These are phyloP conservation scores for Epinephelus lanceolatus DNA, from an alignment of 2,113 vertebrate species.

Conservation along the genomic window DNA sequence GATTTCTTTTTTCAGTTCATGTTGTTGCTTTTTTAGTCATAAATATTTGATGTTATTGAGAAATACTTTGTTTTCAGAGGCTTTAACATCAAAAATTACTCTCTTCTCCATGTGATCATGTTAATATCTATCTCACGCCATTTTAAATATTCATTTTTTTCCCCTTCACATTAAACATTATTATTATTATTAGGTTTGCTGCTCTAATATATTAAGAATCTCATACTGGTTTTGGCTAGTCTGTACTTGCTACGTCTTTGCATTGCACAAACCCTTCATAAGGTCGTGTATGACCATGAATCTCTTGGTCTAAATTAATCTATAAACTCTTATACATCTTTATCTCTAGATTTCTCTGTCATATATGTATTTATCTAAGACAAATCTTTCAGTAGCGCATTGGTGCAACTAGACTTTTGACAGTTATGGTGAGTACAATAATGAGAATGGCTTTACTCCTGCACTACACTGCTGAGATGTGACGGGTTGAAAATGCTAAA, in stretches of 20 bases:
- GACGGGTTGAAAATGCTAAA: conserved; percentile 17
- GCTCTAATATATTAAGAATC: conserved; percentile 25
- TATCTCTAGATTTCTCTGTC: conserved; percentile 42
- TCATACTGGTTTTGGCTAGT: conserved; percentile 49
- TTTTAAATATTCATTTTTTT: conserved; percentile 3
- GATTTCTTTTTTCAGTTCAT: neutral
- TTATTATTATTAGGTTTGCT: conserved; percentile 7
- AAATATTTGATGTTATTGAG: neutral
- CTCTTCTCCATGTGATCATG: neutral
- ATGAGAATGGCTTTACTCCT: conserved; percentile 49
- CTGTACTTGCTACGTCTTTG: conserved; percentile 25
- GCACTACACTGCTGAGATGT: conserved; percentile 58
- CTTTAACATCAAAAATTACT: conserved; percentile 19
- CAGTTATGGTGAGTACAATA: conserved; percentile 2
- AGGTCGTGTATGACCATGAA: conserved; percentile 3
- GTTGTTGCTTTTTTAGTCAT: neutral
- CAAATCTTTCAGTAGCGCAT: conserved; percentile 16
- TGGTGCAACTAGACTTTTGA: conserved; percentile 39
- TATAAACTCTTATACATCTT: conserved; percentile 26
- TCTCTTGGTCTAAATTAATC: conserved; percentile 24
- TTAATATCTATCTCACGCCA: conserved; percentile 14
- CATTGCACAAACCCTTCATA: conserved; percentile 71
- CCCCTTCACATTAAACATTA: neutral
- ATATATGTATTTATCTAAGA: conserved; percentile 33
- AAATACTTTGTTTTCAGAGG: neutral